These are phyloP conservation scores for Harpagifer antarcticus DNA, from an alignment of 2,797 vertebrate genomes.

Conservation along the genomic window DNA sequence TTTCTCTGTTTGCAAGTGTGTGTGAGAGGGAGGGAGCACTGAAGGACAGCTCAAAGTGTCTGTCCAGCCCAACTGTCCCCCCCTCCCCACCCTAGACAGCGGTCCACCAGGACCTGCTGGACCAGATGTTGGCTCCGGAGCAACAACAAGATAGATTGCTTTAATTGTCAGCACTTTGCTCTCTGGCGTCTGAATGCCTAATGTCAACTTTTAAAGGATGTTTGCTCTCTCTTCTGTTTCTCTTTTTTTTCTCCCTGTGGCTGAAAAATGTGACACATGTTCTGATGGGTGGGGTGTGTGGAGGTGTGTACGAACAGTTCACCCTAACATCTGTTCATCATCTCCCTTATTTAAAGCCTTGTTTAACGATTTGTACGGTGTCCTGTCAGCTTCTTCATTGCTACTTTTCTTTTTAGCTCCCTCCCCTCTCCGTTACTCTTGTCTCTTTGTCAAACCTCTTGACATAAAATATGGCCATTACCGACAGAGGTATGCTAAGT, in stretches of 20 bases:
- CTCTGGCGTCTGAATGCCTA: conserved; percentile 94
- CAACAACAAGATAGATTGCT: conserved; percentile 97
- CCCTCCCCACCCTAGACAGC: conserved; percentile 73
- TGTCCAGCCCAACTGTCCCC: conserved; percentile 49
- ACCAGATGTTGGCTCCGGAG: conserved; percentile 96
- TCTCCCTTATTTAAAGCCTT: conserved; percentile 43
- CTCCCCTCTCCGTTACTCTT: conserved; percentile 32
- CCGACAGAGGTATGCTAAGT: conserved; percentile 57
- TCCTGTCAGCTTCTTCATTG: conserved; percentile 26
- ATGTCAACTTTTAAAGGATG: conserved; percentile 97
- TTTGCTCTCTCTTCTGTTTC: conserved; percentile 73
- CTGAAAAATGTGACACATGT: conserved; percentile 57
- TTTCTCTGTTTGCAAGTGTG: conserved; percentile 36
- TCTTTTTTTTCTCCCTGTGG: conserved; percentile 24
- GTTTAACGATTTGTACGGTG: conserved; percentile 28
- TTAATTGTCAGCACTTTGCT: conserved; percentile 97
- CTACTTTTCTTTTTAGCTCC: conserved; percentile 28
- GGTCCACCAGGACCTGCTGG: conserved; percentile 92
- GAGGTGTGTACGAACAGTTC: conserved; percentile 49
- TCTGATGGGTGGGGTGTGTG: conserved; percentile 57
- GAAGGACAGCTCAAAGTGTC: conserved; percentile 96
- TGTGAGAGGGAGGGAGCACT: conserved; percentile 78
- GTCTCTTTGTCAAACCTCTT: conserved; percentile 55
- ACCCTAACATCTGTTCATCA: conserved; percentile 67
- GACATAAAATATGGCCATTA: conserved; percentile 39